Evolutionary conservation across 2,888 invertebrate species (phyloP), one percentile per base, ranked within the genome.

Genomic region (Epirrhoe alternata): DNA sequence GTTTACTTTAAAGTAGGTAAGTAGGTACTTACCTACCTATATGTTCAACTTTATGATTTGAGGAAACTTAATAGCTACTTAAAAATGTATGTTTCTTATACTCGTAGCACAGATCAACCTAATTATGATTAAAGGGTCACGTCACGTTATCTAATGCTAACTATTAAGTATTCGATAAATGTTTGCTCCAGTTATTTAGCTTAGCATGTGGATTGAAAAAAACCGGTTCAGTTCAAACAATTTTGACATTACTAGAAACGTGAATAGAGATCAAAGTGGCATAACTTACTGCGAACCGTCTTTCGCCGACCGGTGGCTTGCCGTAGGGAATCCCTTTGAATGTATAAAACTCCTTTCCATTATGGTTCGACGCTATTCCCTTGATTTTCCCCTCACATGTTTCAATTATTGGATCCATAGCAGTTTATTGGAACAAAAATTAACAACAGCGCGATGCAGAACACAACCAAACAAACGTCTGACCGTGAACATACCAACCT

Each of bases 261-360:
- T 0, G 0, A 5, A n/a, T 42, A 55, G n/a, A n/a, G 58, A 35
- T 30, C 6, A 45, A 47, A n/a, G 14, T n/a, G 31, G 16, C 30
- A 4, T 17, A n/a, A 80, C 84, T 85, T 75, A 87, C 86, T 69
- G 79, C 64, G 75, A 86, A 86, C 65, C 86, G 78, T 51, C 85
- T 68, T 6, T 85, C 78, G n/a, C 80, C 93, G 16, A 94, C 55
- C 10, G 94, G 94, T 50, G 94, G 92, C 57, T 88, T 87, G 0
- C 94, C 94, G 75, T 92, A 94, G 0, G 94, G 94, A 59, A 94
- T 89, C 5, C 94, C 93, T 70, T 89, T 87, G 50, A 74, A 76
- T 12, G 69, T 64, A 59, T 62, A 88, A 75, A 89, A 94, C 45
- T 85, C 64, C 53, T 83, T 75, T 6, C 90, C 87, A 74, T 87